These are phyloP conservation scores for Drosophila testacea DNA, from an alignment of 2,888 invertebrate genomes.

Conservation along the genomic window DNA sequence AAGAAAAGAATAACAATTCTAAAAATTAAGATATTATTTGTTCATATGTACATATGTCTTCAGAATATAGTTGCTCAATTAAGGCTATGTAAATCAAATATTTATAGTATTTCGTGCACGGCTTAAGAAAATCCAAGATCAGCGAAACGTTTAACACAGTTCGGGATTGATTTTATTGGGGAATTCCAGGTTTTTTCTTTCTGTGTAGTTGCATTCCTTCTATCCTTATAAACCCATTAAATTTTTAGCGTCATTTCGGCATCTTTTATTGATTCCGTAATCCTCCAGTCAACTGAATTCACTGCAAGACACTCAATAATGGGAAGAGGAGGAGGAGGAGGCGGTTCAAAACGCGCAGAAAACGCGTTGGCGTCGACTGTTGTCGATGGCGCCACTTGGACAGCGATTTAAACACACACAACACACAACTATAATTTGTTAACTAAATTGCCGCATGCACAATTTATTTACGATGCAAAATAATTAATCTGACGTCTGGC, in stretches of 20 bases:
- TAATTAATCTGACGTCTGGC: slow-evolving; percentile 58
- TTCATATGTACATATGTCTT: too few relatives aligned
- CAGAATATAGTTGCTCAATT: too few relatives aligned
- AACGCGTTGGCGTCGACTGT: slow-evolving; percentile 50
- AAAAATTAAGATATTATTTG: too few relatives aligned
- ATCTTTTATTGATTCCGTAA: slow-evolving; percentile 25
- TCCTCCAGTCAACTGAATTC: slow-evolving; percentile 5
- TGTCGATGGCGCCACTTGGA: slow-evolving; percentile 55
- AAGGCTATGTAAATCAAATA: too few relatives aligned
- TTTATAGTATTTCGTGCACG: too few relatives aligned
- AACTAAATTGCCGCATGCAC: slow-evolving; percentile 66
- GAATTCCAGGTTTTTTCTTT: too few relatives aligned
- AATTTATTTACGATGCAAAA: slow-evolving; percentile 69
- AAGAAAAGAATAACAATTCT: too few relatives aligned
- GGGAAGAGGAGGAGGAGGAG: background rate
- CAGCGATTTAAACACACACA: slow-evolving; percentile 32
- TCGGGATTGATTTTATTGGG: too few relatives aligned
- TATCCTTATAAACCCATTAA: slow-evolving; percentile 4
- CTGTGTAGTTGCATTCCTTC: background rate
- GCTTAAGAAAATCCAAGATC: too few relatives aligned
- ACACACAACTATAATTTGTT: slow-evolving; percentile 59
- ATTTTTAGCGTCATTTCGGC: background rate
- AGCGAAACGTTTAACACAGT: too few relatives aligned
- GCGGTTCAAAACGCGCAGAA: slow-evolving; percentile 15
- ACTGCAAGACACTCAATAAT: slow-evolving; percentile 1